Conservation (phyloP, 1,140 invertebrate genomes). For the Galleria mellonella region DNA sequence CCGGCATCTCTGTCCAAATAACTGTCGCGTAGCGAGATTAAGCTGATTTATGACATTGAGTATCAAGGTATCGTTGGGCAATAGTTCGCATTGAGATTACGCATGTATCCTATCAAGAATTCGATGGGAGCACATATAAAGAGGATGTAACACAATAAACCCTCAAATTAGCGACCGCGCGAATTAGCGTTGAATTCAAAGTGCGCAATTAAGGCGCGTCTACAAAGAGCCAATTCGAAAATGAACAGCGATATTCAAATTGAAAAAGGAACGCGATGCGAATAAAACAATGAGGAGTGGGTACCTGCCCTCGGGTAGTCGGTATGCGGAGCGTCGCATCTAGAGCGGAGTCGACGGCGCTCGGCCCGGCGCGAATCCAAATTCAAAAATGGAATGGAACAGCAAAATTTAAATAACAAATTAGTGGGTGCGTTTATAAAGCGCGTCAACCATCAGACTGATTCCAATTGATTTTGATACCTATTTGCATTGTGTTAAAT, state of each 20-base stretch:
- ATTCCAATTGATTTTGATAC: slow-evolving; percentile 34
- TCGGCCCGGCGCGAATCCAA: slow-evolving; percentile 32
- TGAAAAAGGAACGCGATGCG: slow-evolving; percentile 63
- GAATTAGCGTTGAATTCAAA: slow-evolving; percentile 70
- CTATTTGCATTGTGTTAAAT: slow-evolving; percentile 24
- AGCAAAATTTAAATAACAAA: slow-evolving; percentile 67
- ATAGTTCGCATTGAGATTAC: slow-evolving; percentile 16
- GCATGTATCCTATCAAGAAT: slow-evolving; percentile 43
- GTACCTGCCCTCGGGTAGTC: slow-evolving; percentile 35
- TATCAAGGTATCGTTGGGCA: slow-evolving; percentile 11
- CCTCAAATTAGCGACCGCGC: slow-evolving; percentile 64
- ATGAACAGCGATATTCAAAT: slow-evolving; percentile 70
- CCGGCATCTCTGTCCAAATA: slow-evolving; percentile 25
- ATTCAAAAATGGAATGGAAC: slow-evolving; percentile 60
- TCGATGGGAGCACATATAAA: slow-evolving; percentile 48
- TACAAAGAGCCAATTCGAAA: slow-evolving; percentile 66
- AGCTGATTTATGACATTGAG: slow-evolving; percentile 19
- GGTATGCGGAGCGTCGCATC: slow-evolving; percentile 38
- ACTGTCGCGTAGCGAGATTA: slow-evolving; percentile 24
- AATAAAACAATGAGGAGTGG: slow-evolving; percentile 55
- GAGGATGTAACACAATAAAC: slow-evolving; percentile 64
- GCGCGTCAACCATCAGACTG: slow-evolving; percentile 45
- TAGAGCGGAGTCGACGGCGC: slow-evolving; percentile 19
- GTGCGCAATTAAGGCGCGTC: slow-evolving; percentile 62
- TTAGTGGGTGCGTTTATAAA: slow-evolving; percentile 55